Evolutionary conservation across 2,113 vertebrate genomes (phyloP), one percentile per base, ranked within the genome.

Genomic region (Melanerpes formicivorus): DNA sequence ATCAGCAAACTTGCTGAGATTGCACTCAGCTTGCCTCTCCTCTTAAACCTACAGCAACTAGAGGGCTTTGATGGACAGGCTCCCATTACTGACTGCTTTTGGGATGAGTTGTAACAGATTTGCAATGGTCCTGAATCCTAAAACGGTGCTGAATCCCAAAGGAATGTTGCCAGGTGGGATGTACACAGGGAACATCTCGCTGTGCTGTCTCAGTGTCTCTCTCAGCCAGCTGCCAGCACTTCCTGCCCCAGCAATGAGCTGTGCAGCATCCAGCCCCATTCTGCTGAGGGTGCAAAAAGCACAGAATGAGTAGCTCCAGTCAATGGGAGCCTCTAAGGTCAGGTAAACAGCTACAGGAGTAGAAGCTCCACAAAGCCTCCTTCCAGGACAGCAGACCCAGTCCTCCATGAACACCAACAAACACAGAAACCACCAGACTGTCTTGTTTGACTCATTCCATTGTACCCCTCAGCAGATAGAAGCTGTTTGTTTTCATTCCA

Each of bases 401-500:
- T 62, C 70, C 80, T 83, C 29, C 71, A 56, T 2, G 29, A 80
- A 50, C 32, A 80, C 54, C 40, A 74, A 40, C 71, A 72, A 78
- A 86, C 32, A 37, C 8, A 44, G 69, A 71, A 88, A 48, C 26
- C 48, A 73, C n/a, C 48, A 48, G 55, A 42, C 32, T 84, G 73
- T 79, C 77, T 84, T 25, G 21, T 85, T 85, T 93, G 73, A 85
- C 44, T 80, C 86, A 78, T 32, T 92, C 82, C 2, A 0, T 18
- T 18, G 14, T 65, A 74, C 66, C 81, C 65, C 65, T 75, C 29
- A 62, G 50, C 66, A 90, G 81, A 85, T 78, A 91, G 14, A 0
- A 0, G 63, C 69, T 96, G 93, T 94, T 97, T 97, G 91, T 96
- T 97, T 97, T 96, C 87, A 85, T 96, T 96, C 76, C 76, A 77